phyloP scores from a whole-genome alignment of 2,888 invertebrate species.

The Hybos culiciformis region DNA sequence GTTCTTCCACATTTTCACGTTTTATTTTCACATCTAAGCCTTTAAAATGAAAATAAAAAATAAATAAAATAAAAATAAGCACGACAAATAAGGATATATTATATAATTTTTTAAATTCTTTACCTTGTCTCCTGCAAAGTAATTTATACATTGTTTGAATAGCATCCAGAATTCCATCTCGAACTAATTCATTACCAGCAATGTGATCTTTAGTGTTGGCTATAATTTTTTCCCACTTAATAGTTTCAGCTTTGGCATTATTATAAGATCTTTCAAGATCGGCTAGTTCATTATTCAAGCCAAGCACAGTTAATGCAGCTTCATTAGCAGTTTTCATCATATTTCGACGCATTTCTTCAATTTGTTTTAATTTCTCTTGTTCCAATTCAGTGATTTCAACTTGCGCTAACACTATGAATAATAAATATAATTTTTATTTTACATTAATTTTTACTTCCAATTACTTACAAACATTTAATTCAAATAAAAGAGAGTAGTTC shows the following conservation, averaged over 20 bases:
- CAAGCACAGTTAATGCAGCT: slow-evolving; percentile 28
- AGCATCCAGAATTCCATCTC: slow-evolving; percentile 27
- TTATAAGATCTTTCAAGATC: slow-evolving; percentile 29
- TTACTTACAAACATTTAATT: too few relatives aligned
- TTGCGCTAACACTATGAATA: slow-evolving; percentile 30
- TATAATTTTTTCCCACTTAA: slow-evolving; percentile 30
- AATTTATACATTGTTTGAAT: slow-evolving; percentile 26
- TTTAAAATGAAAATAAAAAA: slow-evolving; percentile 2
- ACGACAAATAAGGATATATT: background rate
- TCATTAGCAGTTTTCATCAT: slow-evolving; percentile 31
- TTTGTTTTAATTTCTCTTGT: slow-evolving; percentile 22
- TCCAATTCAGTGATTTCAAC: slow-evolving; percentile 28
- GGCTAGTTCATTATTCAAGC: slow-evolving; percentile 30
- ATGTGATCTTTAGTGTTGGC: slow-evolving; percentile 25
- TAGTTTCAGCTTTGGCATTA: slow-evolving; percentile 22
- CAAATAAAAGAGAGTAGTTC: too few relatives aligned
- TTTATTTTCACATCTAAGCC: slow-evolving; percentile 1
- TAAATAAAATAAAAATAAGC: background rate
- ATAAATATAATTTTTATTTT: too few relatives aligned
- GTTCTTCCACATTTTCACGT: slow-evolving; percentile 16
- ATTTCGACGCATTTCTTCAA: slow-evolving; percentile 28
- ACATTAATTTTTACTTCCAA: too few relatives aligned
- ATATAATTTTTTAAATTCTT: slow-evolving; percentile 5
- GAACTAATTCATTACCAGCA: slow-evolving; percentile 22
- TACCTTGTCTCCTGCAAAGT: slow-evolving; percentile 26